A percentile compares a stretch with the other conserved stretches of the same genome.
phyloP scores from a whole-genome alignment of 2,797 vertebrate species.

The Hippoglossus hippoglossus region DNA sequence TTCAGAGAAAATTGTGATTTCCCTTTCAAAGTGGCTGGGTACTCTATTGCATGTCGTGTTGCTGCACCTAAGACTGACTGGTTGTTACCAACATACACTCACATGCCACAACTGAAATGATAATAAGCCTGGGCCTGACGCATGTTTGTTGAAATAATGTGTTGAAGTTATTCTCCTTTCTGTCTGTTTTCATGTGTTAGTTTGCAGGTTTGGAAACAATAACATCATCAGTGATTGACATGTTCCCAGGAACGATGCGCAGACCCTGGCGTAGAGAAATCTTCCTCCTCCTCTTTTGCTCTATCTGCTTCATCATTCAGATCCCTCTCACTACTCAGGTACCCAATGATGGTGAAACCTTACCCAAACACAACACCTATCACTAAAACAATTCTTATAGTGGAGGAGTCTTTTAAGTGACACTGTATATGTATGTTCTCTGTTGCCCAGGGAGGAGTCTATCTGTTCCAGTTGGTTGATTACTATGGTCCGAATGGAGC shows the following conservation, averaged over 20 bases:
- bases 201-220: slow-evolving; percentile 70
- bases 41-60: no score
- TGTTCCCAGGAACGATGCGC: slow-evolving; percentile 66
- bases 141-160: no score
- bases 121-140: no score
- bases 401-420: background rate
- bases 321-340: slow-evolving; percentile 70
- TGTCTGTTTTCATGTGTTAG: slow-evolving; percentile 39
- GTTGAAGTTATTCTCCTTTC: background rate
- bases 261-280: slow-evolving; percentile 62
- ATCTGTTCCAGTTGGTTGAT: slow-evolving; percentile 90
- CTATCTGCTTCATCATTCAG: slow-evolving; percentile 58
- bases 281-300: slow-evolving; percentile 68
- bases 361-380: no score
- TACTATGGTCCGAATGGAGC: slow-evolving; percentile 88
- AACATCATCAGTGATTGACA: slow-evolving; percentile 66
- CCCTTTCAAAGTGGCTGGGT: no score
- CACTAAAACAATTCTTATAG: no score
- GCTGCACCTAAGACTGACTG: no score
- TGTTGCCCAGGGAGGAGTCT: slow-evolving; percentile 88
- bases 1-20: no score
- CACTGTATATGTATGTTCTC: background rate
- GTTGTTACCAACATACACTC: no score
- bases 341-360: background rate
- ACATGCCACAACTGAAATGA: no score